A percentile compares a stretch with the other conserved stretches of the same genome.
phyloP scores from a whole-genome alignment of 2,888 invertebrate genomes.

The Nowickia ferox region DNA sequence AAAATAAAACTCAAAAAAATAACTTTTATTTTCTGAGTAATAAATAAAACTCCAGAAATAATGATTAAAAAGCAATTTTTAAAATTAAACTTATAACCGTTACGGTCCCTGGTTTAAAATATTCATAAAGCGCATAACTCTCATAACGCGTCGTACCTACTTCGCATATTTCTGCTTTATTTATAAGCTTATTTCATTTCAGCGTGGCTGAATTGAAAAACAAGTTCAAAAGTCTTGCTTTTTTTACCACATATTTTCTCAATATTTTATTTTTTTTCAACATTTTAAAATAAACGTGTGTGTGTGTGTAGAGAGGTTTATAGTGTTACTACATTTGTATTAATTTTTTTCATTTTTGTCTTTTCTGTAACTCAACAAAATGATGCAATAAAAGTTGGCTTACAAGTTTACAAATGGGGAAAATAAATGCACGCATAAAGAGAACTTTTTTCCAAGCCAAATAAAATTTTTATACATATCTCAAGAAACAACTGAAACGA shows the following conservation, averaged over 20 bases:
- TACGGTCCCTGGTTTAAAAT: too few species aligned
- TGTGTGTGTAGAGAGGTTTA: conserved; percentile 2
- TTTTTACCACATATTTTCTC: conserved; percentile 23
- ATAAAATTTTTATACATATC: background rate
- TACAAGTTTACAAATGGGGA: conserved; percentile 18
- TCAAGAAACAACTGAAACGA: conserved; percentile 10
- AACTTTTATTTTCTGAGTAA: too few species aligned
- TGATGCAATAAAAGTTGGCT: conserved; percentile 56
- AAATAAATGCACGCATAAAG: conserved; percentile 58
- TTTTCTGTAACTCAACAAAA: conserved; percentile 19
- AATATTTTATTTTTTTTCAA: conserved; percentile 9
- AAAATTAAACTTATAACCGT: too few species aligned
- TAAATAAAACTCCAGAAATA: too few species aligned
- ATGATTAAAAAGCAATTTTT: too few species aligned
- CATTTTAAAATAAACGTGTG: conserved; percentile 29
- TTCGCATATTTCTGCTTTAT: conserved; percentile 14
- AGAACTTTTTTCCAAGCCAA: conserved; percentile 37
- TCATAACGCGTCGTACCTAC: too few species aligned
- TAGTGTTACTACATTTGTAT: conserved; percentile 28
- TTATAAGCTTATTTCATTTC: conserved; percentile 3
- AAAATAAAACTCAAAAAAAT: too few species aligned
- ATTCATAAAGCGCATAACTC: too few species aligned
- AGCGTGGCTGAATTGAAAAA: conserved; percentile 19
- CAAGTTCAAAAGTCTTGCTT: conserved; percentile 65
- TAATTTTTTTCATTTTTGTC: background rate